phyloP scores from a whole-genome alignment of 2,888 invertebrate species.

The Tipula unca region DNA sequence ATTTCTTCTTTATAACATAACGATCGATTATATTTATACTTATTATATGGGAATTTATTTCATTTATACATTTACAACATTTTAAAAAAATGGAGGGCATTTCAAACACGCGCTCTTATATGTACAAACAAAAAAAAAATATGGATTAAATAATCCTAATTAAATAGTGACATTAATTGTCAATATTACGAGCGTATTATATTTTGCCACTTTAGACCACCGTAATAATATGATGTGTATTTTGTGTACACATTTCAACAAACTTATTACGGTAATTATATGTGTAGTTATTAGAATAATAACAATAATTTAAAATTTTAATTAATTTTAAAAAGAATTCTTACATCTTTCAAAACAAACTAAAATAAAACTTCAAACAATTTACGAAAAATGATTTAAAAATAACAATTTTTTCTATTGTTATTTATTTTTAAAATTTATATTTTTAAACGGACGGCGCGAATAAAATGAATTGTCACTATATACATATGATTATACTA shows the following conservation, averaged over 20 bases:
- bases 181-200: neutral
- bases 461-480: neutral
- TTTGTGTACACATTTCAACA: neutral
- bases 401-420: neutral
- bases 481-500: neutral
- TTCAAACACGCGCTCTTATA: neutral
- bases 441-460: neutral
- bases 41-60: neutral
- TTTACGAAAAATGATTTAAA: neutral
- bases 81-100: neutral
- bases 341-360: neutral
- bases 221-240: neutral
- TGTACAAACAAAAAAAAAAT: too few relatives aligned
- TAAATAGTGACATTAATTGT: neutral
- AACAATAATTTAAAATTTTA: neutral
- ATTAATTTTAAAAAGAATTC: neutral
- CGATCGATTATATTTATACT: neutral
- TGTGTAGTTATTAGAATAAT: neutral
- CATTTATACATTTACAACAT: neutral
- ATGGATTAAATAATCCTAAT: neutral
- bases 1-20: neutral
- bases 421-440: neutral
- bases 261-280: neutral
- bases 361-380: neutral
- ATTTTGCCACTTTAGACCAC: neutral